A percentile compares a stretch with the other conserved stretches of the same genome.
phyloP scores from a whole-genome alignment of 2,797 vertebrate genomes.

The Peromyscus melanophrys region DNA sequence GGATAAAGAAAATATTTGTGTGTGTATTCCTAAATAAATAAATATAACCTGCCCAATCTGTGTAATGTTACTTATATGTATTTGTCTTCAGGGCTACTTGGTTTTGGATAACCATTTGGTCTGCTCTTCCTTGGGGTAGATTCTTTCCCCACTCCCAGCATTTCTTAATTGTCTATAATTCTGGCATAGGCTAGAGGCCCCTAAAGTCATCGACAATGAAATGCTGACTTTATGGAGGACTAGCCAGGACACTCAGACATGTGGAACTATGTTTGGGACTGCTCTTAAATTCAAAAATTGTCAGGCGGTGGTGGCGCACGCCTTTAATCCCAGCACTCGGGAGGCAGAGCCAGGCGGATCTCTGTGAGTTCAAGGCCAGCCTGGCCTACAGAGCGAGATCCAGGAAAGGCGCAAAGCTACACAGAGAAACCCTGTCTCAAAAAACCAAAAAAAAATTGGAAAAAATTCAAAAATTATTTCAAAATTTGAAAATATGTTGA shows the following conservation, averaged over 20 bases:
- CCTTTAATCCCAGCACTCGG: too few relatives aligned
- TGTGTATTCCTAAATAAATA: neutral
- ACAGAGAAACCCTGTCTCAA: too few relatives aligned
- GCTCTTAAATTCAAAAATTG: neutral
- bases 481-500: neutral
- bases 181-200: too few relatives aligned
- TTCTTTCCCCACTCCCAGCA: neutral
- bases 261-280: neutral
- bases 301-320: too few relatives aligned
- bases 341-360: too few relatives aligned
- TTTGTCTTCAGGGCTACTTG: neutral
- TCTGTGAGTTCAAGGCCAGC: too few relatives aligned
- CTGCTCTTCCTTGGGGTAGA: rapidly evolving
- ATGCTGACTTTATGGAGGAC: too few relatives aligned
- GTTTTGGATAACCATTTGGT: neutral
- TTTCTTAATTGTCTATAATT: neutral
- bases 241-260: neutral
- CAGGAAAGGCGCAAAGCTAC: too few relatives aligned
- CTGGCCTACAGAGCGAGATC: too few relatives aligned
- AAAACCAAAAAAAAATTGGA: too few relatives aligned
- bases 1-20: neutral
- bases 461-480: neutral
- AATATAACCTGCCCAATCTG: neutral
- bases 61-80: too few relatives aligned
- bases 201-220: neutral